Base-by-base conservation (phyloP, 2,797 vertebrate species). In the Sphaeramia orbicularis region DNA sequence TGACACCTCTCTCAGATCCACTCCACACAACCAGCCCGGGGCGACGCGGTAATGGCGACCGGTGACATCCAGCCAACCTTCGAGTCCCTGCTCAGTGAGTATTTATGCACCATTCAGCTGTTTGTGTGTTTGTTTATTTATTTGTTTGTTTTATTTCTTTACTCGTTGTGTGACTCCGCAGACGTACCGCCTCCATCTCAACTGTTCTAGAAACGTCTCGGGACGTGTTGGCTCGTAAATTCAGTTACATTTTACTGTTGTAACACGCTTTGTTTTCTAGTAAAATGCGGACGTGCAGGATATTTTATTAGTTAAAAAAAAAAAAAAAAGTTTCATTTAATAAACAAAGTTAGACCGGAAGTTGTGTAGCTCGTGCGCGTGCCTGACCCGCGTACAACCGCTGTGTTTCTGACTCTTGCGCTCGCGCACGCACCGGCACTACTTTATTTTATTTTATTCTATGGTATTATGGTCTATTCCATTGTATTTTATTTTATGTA, bases 61-160 rank as follows among this genome's bases (percentile, higher is more conserved):
- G 64, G 59, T 10, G 84, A 81, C 61, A 68, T 47, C 12, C 71
- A 58, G 42, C 73, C 51, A 10, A 89, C 88, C 7, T 64, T 93
- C 7, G 88, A 93, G 12, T 88, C 84, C 1, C 84, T 84, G 85
- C 86, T 94, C 49, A 89, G 93, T 94, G 61, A 91, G 93, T 93
- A n/a, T 14, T 32, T 0, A 0, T 1, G 1, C 1, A 5, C 4
- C 0, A 10, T 0, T 1, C 0, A 11, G 3, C 9, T 2, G 1
- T 42, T 36, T 12, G 1, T 14, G 12, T 3, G 14, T 43, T 24
- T 10, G 19, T 14, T 24, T 24, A 4, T n/a, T n/a, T n/a, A n/a
- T n/a, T n/a, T n/a, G n/a, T n/a, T n/a, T n/a, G n/a, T n/a, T n/a
- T n/a, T n/a, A n/a, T 19, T 41, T 24, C 24, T 57, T 9, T 11